A percentile compares a stretch with the other conserved stretches of the same genome.
Evolutionary conservation across 1,140 invertebrate species (phyloP).

Genomic region (Anastrepha ludens): DNA sequence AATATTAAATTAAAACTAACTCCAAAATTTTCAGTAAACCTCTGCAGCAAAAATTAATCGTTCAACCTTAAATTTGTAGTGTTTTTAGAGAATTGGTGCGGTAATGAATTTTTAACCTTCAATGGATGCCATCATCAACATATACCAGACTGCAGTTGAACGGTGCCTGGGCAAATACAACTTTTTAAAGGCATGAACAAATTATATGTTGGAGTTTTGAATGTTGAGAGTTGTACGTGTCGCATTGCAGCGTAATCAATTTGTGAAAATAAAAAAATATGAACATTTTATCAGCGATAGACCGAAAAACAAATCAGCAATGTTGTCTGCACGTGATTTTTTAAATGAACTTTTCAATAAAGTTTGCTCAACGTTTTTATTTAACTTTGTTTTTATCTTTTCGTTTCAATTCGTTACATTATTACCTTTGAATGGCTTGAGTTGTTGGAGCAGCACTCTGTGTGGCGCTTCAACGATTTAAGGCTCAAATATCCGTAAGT

Average conservation of each 20-base stretch:
- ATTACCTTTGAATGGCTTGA: neutral
- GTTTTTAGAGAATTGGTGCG: no score
- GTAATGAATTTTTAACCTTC: no score
- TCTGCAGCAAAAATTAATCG: no score
- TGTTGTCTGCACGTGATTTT: constrained; percentile 41
- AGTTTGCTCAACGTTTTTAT: constrained; percentile 23
- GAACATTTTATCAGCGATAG: neutral
- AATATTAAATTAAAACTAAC: no score
- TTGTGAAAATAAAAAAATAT: neutral
- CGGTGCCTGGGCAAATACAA: neutral
- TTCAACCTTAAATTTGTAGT: no score
- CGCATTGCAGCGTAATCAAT: constrained; percentile 34
- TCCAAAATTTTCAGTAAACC: no score
- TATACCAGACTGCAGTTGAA: no score
- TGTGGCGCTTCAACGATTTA: neutral
- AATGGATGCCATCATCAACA: no score
- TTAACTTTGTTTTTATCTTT: constrained; percentile 3
- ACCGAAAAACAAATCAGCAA: neutral
- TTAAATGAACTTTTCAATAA: constrained; percentile 41
- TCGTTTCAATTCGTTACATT: neutral
- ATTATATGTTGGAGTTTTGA: neutral
- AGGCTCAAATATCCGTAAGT: neutral
- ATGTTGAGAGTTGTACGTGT: neutral
- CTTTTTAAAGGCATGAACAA: neutral
- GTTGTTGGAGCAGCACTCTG: neutral